A percentile compares a stretch with the other conserved stretches of the same genome.
phyloP scores from a whole-genome alignment of 2,113 vertebrate genomes.

The Oxyura jamaicensis region DNA sequence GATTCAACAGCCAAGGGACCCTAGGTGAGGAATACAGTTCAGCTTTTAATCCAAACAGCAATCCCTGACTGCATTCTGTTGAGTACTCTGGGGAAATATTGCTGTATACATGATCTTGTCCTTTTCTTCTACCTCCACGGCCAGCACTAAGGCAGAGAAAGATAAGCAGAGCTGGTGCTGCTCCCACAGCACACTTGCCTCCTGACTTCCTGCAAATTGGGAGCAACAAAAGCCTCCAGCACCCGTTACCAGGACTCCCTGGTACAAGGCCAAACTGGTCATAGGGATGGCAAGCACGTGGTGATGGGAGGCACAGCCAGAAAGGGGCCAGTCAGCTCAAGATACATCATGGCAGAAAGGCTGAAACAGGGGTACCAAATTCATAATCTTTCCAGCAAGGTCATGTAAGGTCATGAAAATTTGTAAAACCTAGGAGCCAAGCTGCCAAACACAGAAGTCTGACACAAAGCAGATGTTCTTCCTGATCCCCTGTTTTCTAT shows the following conservation, averaged over 20 bases:
- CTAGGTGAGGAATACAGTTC: not conserved
- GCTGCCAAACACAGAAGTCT: not conserved
- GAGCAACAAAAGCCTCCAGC: not conserved
- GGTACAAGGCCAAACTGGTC: not conserved
- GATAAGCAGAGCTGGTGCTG: not conserved
- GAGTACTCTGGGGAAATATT: not conserved
- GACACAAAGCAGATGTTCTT: not conserved
- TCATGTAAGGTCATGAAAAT: not conserved
- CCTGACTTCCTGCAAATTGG: not conserved
- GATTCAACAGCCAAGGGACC: not conserved
- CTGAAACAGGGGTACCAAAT: not conserved
- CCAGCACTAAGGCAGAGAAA: not conserved
- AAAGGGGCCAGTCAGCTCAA: not conserved
- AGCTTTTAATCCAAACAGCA: not conserved
- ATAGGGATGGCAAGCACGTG: not conserved
- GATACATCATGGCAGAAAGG: not conserved
- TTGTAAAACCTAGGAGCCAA: not conserved
- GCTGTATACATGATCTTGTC: not conserved
- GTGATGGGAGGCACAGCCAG: not conserved
- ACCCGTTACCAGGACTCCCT: not conserved
- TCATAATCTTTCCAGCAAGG: not conserved
- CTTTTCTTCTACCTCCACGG: not conserved
- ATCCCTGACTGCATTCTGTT: accelerated
- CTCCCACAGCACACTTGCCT: not conserved
- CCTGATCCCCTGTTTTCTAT: no score